Evolutionary conservation across 2,797 vertebrate genomes (phyloP), one percentile per base, ranked within the genome.

Genomic region (Molothrus aeneus): DNA sequence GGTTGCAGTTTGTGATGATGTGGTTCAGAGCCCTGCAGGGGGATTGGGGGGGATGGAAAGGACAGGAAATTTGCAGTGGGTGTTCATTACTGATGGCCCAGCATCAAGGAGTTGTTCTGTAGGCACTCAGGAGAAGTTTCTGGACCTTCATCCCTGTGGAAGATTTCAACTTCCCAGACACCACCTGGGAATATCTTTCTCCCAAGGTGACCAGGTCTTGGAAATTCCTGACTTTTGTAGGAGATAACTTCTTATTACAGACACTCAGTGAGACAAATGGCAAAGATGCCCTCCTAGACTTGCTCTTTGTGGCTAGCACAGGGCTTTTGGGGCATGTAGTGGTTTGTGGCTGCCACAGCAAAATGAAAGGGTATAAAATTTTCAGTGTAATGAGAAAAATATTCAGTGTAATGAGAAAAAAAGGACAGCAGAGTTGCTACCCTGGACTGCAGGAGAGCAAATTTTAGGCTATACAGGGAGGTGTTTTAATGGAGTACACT

Each of bases 101-200:
- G 70, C n/a, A 80, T 3, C 43, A n/a, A 0, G 34, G 13, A 57
- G 7, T 51, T 64, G 14, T 8, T 51, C 75, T 47, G 1, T 0
- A 31, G 69, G 20, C 63, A 65, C 17, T 48, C 20, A n/a, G 28
- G 32, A 48, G 63, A 64, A 48, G 64, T 13, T 31, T 63, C 34
- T 65, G 34, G 9, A 43, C 43, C 11, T 47, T 43, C 19, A 72
- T 61, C 10, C 68, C 15, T 51, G 64, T 22, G 50, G 26, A 40
- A 59, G n/a, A 69, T 29, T 69, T 63, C 61, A 47, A 21, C 26
- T 47, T 57, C 31, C 68, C 50, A 59, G 56, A 25, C 12, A 26
- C 11, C 50, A 74, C 6, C 11, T 80, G 14, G 38, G 70, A 60
- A 26, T 17, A 4, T 15, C 16, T 29, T 14, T 42, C 40, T 32